phyloP scores from a whole-genome alignment of 2,888 invertebrate genomes.

The Yponomeuta evonymella region DNA sequence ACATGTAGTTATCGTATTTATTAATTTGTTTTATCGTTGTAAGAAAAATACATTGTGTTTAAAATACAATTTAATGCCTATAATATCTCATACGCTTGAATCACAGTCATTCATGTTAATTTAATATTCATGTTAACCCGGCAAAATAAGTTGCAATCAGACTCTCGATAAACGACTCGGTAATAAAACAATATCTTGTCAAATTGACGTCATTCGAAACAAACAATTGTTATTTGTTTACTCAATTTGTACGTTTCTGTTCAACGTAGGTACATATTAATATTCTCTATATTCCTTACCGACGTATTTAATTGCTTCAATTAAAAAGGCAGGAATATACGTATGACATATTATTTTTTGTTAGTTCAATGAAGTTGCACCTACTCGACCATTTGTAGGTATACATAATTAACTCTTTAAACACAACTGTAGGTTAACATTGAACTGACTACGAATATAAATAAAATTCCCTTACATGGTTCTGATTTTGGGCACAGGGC shows the following conservation, averaged over 20 bases:
- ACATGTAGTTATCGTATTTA: too few species aligned
- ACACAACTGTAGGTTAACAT: too few species aligned
- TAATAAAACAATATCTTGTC: slow-evolving; percentile 32
- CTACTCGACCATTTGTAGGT: background rate
- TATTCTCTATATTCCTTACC: background rate
- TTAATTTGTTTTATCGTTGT: too few species aligned
- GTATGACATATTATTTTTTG: background rate
- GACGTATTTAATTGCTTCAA: background rate
- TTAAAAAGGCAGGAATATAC: background rate
- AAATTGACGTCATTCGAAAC: slow-evolving; percentile 35
- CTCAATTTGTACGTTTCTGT: slow-evolving; percentile 14
- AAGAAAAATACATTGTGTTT: too few species aligned
- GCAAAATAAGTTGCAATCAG: background rate
- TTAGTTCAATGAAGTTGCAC: background rate
- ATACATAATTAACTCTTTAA: too few species aligned
- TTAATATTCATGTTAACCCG: background rate
- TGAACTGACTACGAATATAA: background rate
- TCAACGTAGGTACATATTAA: background rate
- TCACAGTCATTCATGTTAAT: background rate
- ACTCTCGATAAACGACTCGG: slow-evolving; percentile 15
- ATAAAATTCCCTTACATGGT: background rate
- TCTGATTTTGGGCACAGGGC: background rate
- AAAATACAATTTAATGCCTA: background rate
- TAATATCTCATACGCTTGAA: background rate
- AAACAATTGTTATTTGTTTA: slow-evolving; percentile 33